A percentile compares a stretch with the other conserved stretches of the same genome.
Conservation (phyloP, 2,888 invertebrate genomes). For the Lycophotia porphyrea region DNA sequence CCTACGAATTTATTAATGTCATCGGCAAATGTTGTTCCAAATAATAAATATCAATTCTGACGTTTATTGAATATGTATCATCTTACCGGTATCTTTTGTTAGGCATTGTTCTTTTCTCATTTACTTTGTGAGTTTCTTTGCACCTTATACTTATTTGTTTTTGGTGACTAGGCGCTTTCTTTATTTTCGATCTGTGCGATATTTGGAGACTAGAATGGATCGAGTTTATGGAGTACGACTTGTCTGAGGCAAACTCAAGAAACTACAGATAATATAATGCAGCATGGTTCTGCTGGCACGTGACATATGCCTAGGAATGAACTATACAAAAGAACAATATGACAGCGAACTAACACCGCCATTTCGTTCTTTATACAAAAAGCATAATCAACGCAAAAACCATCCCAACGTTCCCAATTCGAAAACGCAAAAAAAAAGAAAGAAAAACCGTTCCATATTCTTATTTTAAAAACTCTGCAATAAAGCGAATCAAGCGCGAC, state of each 20-base stretch:
- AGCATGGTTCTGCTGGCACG: background rate
- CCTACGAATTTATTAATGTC: constrained; percentile 30
- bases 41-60: constrained; percentile 43
- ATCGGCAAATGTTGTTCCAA: constrained; percentile 24
- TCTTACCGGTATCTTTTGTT: background rate
- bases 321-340: too few species aligned
- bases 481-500: constrained; percentile 37
- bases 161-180: background rate
- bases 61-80: constrained; percentile 30
- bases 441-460: constrained; percentile 45
- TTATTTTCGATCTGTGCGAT: background rate
- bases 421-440: constrained; percentile 26
- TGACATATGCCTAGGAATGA: background rate
- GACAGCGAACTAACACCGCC: too few species aligned
- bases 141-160: background rate
- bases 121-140: background rate
- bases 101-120: background rate
- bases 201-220: background rate
- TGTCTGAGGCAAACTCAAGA: background rate
- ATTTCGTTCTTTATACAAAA: background rate
- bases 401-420: background rate
- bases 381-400: background rate
- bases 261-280: background rate
- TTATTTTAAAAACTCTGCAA: constrained; percentile 37
- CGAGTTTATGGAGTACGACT: background rate